Evolutionary conservation across 2,888 invertebrate species (phyloP), one percentile per base, ranked within the genome.

Genomic region (Harmothoe impar): DNA sequence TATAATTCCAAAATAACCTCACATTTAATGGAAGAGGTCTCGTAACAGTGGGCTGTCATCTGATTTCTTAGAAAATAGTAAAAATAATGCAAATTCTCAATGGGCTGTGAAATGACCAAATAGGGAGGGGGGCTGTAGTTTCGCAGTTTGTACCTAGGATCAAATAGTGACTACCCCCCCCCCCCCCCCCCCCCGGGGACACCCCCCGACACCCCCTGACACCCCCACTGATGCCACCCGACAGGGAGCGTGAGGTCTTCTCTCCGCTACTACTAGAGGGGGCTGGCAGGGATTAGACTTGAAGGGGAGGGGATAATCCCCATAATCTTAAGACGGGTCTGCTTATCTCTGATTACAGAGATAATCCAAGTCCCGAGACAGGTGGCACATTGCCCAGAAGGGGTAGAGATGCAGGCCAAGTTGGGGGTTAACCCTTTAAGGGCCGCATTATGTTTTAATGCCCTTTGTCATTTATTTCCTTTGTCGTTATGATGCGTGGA

Each of bases 231-330:
- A 62, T 43, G 62, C 62, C 7, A 20, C 62, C 62, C 20, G 62
- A 62, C 62, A 62, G 23, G 62, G 43, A 43, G n/a, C 62, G 7
- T 62, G 62, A 62, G 62, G 62, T 20, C 62, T 62, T 62, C 62
- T 62, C 62, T n/a, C 7, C 7, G 62, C 3, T 62, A 15, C 54
- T 15, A 10, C 20, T 20, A 20, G 23, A n/a, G 62, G 62, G 1
- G 23, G 23, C 62, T 72, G 72, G n/a, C 29, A 25, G 72, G 72
- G 72, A 72, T n/a, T n/a, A 29, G 15, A 25, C 72, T 72, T 72
- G 25, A 29, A 15, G 72, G 62, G 62, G 23, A 20, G 12, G 72
- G 72, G 72, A 72, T 72, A 72, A 72, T 72, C 72, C 72, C n/a
- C 72, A 29, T 72, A 72, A 72, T 29, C 72, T 25, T 15, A n/a